Evolutionary conservation across 2,888 invertebrate species (phyloP).

Genomic region (Epinotia nisella): DNA sequence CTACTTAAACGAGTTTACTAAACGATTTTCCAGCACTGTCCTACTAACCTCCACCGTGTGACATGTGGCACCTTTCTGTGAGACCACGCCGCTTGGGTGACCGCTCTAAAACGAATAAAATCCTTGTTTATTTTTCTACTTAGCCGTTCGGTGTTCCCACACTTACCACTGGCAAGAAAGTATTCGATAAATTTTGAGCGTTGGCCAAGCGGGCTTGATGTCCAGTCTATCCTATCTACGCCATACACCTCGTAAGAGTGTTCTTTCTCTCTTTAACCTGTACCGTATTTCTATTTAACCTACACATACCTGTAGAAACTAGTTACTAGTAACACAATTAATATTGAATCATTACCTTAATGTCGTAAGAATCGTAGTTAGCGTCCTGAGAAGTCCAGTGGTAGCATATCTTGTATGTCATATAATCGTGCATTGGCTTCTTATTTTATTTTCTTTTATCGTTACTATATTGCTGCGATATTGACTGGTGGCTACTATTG

Average conservation of each 20-base stretch:
- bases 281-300: conserved; percentile 56
- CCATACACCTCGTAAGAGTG: conserved; percentile 59
- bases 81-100: conserved; percentile 25
- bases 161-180: not conserved
- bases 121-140: not conserved
- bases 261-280: conserved; percentile 77
- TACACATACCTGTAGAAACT: conserved; percentile 52
- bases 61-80: conserved; percentile 27
- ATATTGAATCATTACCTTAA: conserved; percentile 23
- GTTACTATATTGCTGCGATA: conserved; percentile 8
- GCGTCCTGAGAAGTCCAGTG: conserved; percentile 31
- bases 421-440: conserved; percentile 9
- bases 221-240: conserved; percentile 29
- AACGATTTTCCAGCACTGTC: conserved; percentile 23
- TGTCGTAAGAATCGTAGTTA: conserved; percentile 20
- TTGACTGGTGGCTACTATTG: conserved; percentile 34
- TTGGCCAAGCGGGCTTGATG: conserved; percentile 9
- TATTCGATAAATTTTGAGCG: conserved; percentile 21
- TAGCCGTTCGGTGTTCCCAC: not conserved
- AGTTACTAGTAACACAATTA: conserved; percentile 45
- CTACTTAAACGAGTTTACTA: not conserved
- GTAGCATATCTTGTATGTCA: conserved; percentile 31
- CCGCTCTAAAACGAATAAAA: conserved; percentile 13
- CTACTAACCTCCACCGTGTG: conserved; percentile 31
- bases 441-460: conserved; percentile 16